These are phyloP conservation scores for Falco peregrinus DNA, from an alignment of 2,797 vertebrate genomes.

Conservation along the genomic window DNA sequence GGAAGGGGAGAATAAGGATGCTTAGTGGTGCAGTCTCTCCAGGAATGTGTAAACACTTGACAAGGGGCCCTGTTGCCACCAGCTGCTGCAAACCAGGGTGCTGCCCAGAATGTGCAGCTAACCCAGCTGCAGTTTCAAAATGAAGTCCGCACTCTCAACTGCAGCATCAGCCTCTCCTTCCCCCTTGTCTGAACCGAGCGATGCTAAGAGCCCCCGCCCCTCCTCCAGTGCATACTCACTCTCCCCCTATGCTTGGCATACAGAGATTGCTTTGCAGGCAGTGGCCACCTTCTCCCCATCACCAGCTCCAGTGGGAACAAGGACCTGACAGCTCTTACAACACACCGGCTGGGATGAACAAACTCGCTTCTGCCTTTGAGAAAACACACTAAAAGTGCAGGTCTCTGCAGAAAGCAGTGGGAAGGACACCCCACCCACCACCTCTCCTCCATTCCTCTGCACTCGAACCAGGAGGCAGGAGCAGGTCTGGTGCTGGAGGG, in stretches of 20 bases:
- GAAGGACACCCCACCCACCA: not conserved
- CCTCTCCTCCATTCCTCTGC: too few species aligned
- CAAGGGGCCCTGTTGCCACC: not conserved
- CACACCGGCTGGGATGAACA: not conserved
- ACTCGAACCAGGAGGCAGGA: not conserved
- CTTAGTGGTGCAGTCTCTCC: not conserved
- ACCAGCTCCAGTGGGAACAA: not conserved
- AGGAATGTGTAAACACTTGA: not conserved
- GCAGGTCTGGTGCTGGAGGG: not conserved
- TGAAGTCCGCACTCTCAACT: too few species aligned
- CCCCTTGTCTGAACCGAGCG: accelerated
- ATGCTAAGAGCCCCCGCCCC: not conserved
- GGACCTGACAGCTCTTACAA: not conserved
- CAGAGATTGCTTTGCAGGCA: not conserved
- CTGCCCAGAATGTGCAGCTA: not conserved
- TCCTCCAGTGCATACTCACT: not conserved
- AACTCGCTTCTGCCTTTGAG: not conserved
- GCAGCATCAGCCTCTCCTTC: not conserved
- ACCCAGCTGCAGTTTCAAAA: not conserved
- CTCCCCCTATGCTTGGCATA: not conserved
- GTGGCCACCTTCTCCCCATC: not conserved
- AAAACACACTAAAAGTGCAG: not conserved
- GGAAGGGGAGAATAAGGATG: not conserved
- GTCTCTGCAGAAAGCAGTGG: not conserved
- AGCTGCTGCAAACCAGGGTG: not conserved